These are phyloP conservation scores for Dioctria rufipes DNA, from an alignment of 2,888 invertebrate genomes.

Conservation along the genomic window DNA sequence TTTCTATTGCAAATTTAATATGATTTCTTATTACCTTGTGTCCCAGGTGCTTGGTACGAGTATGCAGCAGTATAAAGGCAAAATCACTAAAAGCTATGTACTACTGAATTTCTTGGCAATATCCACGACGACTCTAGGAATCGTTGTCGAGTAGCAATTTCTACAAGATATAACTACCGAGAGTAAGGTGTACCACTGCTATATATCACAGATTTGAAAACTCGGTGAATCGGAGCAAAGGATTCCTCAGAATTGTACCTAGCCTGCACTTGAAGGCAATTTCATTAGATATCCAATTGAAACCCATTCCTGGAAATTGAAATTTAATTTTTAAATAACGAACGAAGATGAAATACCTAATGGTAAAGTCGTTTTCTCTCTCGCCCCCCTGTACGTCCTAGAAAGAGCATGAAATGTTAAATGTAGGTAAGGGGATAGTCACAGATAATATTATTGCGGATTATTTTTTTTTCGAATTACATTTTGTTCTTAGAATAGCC, in stretches of 20 bases:
- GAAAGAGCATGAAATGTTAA: background rate
- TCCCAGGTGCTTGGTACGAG: slow-evolving; percentile 48
- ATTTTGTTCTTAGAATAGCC: too few species aligned
- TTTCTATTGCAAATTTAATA: slow-evolving; percentile 52
- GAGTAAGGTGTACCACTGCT: slow-evolving; percentile 33
- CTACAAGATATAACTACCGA: slow-evolving; percentile 41
- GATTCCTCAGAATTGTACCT: slow-evolving; percentile 44
- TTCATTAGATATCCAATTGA: slow-evolving; percentile 52
- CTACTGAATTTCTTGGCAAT: slow-evolving; percentile 31
- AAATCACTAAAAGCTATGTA: background rate
- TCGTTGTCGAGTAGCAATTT: slow-evolving; percentile 41
- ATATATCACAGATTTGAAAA: slow-evolving; percentile 47
- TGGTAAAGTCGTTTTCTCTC: slow-evolving; percentile 1
- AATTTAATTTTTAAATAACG: slow-evolving; percentile 52
- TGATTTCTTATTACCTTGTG: slow-evolving; percentile 52
- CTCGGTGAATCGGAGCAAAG: slow-evolving; percentile 36
- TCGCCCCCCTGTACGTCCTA: too few species aligned
- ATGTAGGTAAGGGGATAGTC: background rate
- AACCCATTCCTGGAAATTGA: slow-evolving; percentile 48
- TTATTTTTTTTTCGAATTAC: background rate
- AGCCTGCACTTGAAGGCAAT: slow-evolving; percentile 44
- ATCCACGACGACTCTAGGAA: slow-evolving; percentile 17
- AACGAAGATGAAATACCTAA: slow-evolving; percentile 36
- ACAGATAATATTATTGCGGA: background rate
- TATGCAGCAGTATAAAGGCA: background rate